A percentile compares a stretch with the other conserved stretches of the same genome.
Evolutionary conservation across 2,797 vertebrate species (phyloP).

Genomic region (Mustela erminea): DNA sequence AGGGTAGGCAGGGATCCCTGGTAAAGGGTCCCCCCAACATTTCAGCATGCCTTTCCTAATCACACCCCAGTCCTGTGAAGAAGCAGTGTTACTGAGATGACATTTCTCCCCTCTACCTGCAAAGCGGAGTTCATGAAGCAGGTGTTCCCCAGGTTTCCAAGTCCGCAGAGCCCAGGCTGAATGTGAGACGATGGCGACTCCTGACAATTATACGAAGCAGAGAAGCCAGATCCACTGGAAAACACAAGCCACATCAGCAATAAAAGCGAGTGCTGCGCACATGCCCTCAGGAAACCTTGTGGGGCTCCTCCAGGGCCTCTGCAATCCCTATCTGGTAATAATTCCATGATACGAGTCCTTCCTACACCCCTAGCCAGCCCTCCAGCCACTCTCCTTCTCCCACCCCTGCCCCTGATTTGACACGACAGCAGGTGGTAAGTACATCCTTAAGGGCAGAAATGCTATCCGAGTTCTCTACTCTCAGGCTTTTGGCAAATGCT

Average conservation of each 20-base stretch:
- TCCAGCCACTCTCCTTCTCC: background rate
- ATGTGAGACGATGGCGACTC: constrained; percentile 90
- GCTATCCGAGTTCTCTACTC: background rate
- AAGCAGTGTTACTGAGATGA: background rate
- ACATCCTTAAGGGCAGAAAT: background rate
- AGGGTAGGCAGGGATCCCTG: background rate
- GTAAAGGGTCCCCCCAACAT: background rate
- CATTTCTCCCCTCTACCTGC: constrained; percentile 90
- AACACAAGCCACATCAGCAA: constrained; percentile 83
- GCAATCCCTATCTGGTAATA: background rate
- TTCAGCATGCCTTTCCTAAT: background rate
- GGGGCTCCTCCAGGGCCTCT: background rate
- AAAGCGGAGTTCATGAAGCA: constrained; percentile 99
- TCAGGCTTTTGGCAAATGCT: constrained; percentile 19
- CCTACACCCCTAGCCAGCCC: background rate
- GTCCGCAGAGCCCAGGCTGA: constrained; percentile 97
- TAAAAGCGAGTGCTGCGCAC: constrained; percentile 56
- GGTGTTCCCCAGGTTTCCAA: constrained; percentile 98
- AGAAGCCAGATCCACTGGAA: constrained; percentile 94
- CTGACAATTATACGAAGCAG: constrained; percentile 95
- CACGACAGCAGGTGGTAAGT: background rate
- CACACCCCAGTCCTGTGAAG: background rate
- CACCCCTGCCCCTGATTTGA: background rate
- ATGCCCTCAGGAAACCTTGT: background rate
- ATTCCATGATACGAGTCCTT: background rate